Evolutionary conservation across 37 sponge, comb jelly and placozoan species (phyloP), one percentile per base, ranked within the genome.

Genomic region (Geodia barretti): DNA sequence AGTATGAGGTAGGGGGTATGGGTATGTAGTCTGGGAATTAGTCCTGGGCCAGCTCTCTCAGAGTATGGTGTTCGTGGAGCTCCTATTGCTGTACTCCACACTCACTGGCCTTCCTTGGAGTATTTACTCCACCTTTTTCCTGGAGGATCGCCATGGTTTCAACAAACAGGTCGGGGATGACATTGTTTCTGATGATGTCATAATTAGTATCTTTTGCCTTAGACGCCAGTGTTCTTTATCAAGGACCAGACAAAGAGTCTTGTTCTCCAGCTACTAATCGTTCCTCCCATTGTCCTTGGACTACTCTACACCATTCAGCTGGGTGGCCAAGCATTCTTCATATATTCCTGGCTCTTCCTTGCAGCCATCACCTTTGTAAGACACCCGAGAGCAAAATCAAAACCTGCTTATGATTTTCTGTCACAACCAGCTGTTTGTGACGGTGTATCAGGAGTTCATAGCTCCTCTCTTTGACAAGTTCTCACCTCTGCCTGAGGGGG

Each of bases 381-480:
- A 72, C 23, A 23, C n/a, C n/a, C n/a, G n/a, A n/a, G n/a, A n/a
- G n/a, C n/a, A n/a, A n/a, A n/a, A n/a, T n/a, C n/a, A n/a, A n/a
- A n/a, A n/a, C n/a, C n/a, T n/a, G n/a, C n/a, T n/a, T n/a, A n/a
- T n/a, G n/a, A n/a, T n/a, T 47, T 14, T 14, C 54, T 77, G 3
- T 31, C 79, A 38, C 35, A 3, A 1, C 1, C 65, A 95, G 95
- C 74, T 91, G 35, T 29, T 93, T 36, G 67, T 94, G 43, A 78
- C 83, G n/a, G 79, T 95, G 1, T 98, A 98, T 73, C 91, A 91
- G 47, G 88, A 88, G 68, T 93, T 81, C 86, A 98, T 98, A 67
- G 98, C 98, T n/a, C 98, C 96, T 9, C 40, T 92, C 33, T 98
- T 95, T 89, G 98, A 98, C 81, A 95, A 84, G 69, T 98, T 86